Evolutionary conservation across 1,140 invertebrate species (phyloP).

Genomic region (Caenorhabditis latens): DNA sequence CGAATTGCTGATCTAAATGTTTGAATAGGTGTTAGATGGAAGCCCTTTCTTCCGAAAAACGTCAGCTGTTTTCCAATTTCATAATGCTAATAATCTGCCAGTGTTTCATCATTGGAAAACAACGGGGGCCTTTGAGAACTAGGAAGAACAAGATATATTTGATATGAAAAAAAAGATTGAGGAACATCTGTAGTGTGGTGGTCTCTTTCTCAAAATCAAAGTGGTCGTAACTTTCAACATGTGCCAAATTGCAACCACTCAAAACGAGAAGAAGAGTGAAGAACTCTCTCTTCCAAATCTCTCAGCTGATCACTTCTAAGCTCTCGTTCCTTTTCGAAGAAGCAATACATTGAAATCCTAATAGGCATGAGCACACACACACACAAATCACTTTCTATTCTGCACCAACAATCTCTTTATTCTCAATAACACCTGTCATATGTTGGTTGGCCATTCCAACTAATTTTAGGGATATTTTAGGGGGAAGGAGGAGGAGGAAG

Average conservation of each 20-base stretch:
- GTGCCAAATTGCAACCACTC: constrained; percentile 43
- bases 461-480: background rate
- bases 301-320: constrained; percentile 25
- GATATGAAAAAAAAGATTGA: background rate
- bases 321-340: background rate
- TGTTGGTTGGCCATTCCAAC: background rate
- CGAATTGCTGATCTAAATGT: background rate
- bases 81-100: background rate
- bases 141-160: background rate
- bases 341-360: constrained; percentile 22
- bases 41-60: background rate
- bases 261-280: background rate
- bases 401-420: background rate
- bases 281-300: background rate
- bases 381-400: background rate
- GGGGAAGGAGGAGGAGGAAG: background rate
- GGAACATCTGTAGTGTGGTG: background rate
- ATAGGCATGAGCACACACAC: background rate
- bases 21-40: constrained; percentile 3
- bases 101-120: background rate
- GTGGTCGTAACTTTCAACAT: background rate
- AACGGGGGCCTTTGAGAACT: too few relatives aligned
- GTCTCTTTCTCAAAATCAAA: background rate
- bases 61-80: background rate
- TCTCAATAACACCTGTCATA: constrained; percentile 16